A percentile compares a stretch with the other conserved stretches of the same genome.
Conservation (phyloP, 2,113 vertebrate species). For the Ochotona curzoniae region DNA sequence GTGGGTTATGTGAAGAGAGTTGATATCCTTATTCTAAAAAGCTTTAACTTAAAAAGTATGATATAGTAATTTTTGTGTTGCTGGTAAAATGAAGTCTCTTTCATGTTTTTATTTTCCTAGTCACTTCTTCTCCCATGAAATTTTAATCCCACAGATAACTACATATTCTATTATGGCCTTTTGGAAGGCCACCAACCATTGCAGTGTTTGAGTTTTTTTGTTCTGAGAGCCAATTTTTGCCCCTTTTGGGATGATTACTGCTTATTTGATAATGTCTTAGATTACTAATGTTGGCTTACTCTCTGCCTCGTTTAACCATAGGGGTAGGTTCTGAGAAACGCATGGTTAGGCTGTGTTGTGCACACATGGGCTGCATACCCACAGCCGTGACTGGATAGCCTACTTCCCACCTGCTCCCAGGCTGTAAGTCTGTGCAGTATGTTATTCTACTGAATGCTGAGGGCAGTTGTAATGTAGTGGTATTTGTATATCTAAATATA, state of each 20-base stretch:
- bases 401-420: no score
- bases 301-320: not conserved
- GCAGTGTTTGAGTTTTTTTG: not conserved
- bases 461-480: no score
- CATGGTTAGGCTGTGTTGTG: no score
- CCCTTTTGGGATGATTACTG: not conserved
- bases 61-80: not conserved
- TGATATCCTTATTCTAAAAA: conserved; percentile 9
- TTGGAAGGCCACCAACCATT: not conserved
- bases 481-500: no score
- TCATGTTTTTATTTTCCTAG: conserved; percentile 16
- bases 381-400: no score
- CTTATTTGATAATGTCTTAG: not conserved
- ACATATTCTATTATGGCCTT: not conserved
- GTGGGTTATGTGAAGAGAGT: not conserved
- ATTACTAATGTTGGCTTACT: conserved; percentile 14
- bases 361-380: no score
- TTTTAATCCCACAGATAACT: not conserved
- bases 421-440: no score
- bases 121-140: not conserved
- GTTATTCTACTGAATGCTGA: no score
- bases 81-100: not conserved
- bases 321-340: no score
- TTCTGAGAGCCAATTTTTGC: not conserved
- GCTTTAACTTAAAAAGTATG: not conserved